These are phyloP conservation scores for Parazoanthus atlanticus DNA, from an alignment of 92 coral and sea anemone species.

Conservation along the genomic window DNA sequence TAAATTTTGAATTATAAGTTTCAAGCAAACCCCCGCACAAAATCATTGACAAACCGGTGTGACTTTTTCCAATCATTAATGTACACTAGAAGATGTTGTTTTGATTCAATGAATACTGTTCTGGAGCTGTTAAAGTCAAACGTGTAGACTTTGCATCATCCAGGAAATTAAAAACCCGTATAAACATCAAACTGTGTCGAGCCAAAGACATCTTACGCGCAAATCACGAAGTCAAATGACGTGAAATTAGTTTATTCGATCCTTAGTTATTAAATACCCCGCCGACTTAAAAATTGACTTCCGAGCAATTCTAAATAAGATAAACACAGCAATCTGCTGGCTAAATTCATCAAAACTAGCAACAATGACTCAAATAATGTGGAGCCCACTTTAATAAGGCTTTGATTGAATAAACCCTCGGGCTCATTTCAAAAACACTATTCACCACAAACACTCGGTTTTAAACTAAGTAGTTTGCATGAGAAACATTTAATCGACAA, in stretches of 20 bases:
- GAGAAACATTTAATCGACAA: neutral
- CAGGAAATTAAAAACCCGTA: slow-evolving; percentile 43
- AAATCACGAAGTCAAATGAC: slow-evolving; percentile 45
- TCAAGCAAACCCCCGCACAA: neutral
- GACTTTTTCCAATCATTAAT: slow-evolving; percentile 26
- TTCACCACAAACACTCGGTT: neutral
- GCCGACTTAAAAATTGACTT: slow-evolving; percentile 37
- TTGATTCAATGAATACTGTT: slow-evolving; percentile 14
- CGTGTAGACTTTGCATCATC: neutral
- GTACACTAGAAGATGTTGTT: slow-evolving; percentile 21
- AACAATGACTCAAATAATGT: slow-evolving; percentile 32
- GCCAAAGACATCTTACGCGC: slow-evolving; percentile 32
- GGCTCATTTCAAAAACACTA: neutral
- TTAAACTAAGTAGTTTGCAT: neutral
- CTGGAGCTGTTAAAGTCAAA: slow-evolving; percentile 27
- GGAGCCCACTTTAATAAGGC: slow-evolving; percentile 32
- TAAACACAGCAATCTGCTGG: slow-evolving; percentile 23
- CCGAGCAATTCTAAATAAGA: slow-evolving; percentile 40
- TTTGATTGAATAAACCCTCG: slow-evolving; percentile 44
- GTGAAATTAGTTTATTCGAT: slow-evolving; percentile 45
- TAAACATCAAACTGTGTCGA: slow-evolving; percentile 38
- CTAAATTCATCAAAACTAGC: slow-evolving; percentile 34
- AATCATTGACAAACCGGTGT: slow-evolving; percentile 12
- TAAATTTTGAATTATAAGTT: neutral
- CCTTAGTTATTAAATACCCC: slow-evolving; percentile 44